Evolutionary conservation across 2,888 invertebrate species (phyloP).

Genomic region (Tethea ocularis): DNA sequence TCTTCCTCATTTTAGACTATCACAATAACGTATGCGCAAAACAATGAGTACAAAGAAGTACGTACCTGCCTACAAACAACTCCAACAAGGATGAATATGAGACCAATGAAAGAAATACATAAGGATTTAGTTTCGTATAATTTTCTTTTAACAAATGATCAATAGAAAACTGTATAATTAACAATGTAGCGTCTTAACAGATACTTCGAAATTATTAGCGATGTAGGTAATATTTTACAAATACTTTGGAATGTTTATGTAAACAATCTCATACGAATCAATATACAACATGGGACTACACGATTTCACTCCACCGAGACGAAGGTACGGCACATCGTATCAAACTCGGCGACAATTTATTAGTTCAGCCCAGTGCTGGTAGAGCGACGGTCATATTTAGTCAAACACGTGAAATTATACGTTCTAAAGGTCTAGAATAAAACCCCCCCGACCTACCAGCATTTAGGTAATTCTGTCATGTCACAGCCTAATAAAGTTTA

Average conservation of each 20-base stretch:
- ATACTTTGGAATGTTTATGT: slow-evolving; percentile 84
- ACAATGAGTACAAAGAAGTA: slow-evolving; percentile 21
- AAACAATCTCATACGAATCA: slow-evolving; percentile 79
- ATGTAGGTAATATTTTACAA: slow-evolving; percentile 83
- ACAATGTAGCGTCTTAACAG: slow-evolving; percentile 83
- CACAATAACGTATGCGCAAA: slow-evolving; percentile 9
- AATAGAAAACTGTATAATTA: slow-evolving; percentile 85
- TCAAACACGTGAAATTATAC: slow-evolving; percentile 47
- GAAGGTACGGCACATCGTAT: slow-evolving; percentile 26
- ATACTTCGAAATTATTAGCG: slow-evolving; percentile 82
- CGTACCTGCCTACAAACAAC: background rate
- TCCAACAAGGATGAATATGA: slow-evolving; percentile 6
- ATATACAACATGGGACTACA: slow-evolving; percentile 52
- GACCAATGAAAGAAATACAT: slow-evolving; percentile 61
- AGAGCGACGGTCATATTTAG: slow-evolving; percentile 30
- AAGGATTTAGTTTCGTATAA: slow-evolving; percentile 84
- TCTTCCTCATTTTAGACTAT: slow-evolving; percentile 6
- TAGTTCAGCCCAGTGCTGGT: slow-evolving; percentile 17
- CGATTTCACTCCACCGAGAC: slow-evolving; percentile 33
- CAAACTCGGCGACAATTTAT: slow-evolving; percentile 22
- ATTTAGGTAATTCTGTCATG: slow-evolving; percentile 31
- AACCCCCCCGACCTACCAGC: slow-evolving; percentile 45
- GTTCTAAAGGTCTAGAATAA: slow-evolving; percentile 59
- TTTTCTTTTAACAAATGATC: slow-evolving; percentile 85
- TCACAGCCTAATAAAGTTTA: slow-evolving; percentile 65